phyloP scores from a whole-genome alignment of 1,140 invertebrate genomes.

The Catajapyx aquilonaris region DNA sequence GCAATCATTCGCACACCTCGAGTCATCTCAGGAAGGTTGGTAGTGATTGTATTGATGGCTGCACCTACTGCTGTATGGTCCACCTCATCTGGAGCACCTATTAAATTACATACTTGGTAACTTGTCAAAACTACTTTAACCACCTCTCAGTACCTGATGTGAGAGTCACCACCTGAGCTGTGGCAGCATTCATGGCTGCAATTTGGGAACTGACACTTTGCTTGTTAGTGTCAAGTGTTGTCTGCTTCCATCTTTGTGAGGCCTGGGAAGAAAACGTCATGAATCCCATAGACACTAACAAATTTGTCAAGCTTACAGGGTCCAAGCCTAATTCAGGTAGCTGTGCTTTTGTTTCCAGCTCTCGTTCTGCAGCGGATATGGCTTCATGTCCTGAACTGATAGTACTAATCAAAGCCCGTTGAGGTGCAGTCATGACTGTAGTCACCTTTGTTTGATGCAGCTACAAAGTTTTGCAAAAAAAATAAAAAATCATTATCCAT shows the following conservation, averaged over 20 bases:
- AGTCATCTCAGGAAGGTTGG: constrained; percentile 88
- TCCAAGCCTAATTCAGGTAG: constrained; percentile 66
- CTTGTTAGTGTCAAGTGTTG: constrained; percentile 82
- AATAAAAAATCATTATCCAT: constrained; percentile 2
- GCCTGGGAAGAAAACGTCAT: constrained; percentile 22
- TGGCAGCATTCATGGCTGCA: constrained; percentile 97
- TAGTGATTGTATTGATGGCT: constrained; percentile 91
- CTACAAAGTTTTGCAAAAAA: constrained; percentile 27
- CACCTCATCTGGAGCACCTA: constrained; percentile 48
- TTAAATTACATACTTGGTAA: constrained; percentile 9
- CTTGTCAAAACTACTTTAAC: not conserved
- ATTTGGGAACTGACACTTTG: constrained; percentile 91
- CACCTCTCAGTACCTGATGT: constrained; percentile 38
- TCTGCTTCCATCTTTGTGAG: constrained; percentile 80
- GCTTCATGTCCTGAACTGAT: constrained; percentile 69
- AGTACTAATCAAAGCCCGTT: constrained; percentile 72
- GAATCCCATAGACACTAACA: no score
- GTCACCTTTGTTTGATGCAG: constrained; percentile 70
- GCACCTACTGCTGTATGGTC: constrained; percentile 91
- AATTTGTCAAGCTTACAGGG: constrained; percentile 24
- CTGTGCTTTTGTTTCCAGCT: constrained; percentile 46
- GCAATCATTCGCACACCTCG: constrained; percentile 88
- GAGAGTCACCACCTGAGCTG: constrained; percentile 89
- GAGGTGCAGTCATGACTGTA: constrained; percentile 65
- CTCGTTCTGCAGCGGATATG: constrained; percentile 63